Percentiles rank a stretch among this genome's conserved stretches.
Evolutionary conservation across 2,113 vertebrate species (phyloP).

Genomic region (Sialia sialis): DNA sequence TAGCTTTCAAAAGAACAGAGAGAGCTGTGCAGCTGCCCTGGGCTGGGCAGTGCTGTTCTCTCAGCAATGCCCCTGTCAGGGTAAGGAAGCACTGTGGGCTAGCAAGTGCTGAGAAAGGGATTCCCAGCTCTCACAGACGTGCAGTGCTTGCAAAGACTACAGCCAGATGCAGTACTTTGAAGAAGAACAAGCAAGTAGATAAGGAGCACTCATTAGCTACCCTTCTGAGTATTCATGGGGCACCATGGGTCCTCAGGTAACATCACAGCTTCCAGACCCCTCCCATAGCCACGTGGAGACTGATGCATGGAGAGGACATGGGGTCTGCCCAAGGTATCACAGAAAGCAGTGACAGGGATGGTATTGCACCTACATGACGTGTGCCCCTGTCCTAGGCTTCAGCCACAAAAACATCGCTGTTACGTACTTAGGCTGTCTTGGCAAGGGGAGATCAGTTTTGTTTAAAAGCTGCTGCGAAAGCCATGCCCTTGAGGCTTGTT

Average conservation of each 20-base stretch:
- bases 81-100: background rate
- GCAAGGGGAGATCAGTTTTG: background rate
- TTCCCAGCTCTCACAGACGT: background rate
- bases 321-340: background rate
- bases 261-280: background rate
- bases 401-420: background rate
- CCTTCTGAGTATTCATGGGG: background rate
- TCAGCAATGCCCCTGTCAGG: background rate
- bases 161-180: background rate
- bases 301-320: accelerated
- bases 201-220: background rate
- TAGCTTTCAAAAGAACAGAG: background rate
- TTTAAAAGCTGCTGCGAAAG: background rate
- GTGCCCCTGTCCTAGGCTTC: background rate
- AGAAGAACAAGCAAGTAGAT: background rate
- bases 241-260: background rate
- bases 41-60: background rate
- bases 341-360: background rate
- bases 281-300: accelerated
- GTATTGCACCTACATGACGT: accelerated
- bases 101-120: background rate
- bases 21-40: background rate
- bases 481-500: background rate
- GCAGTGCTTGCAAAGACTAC: accelerated
- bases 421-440: background rate